phyloP scores from a whole-genome alignment of 2,797 vertebrate species.

The Scyliorhinus canicula region DNA sequence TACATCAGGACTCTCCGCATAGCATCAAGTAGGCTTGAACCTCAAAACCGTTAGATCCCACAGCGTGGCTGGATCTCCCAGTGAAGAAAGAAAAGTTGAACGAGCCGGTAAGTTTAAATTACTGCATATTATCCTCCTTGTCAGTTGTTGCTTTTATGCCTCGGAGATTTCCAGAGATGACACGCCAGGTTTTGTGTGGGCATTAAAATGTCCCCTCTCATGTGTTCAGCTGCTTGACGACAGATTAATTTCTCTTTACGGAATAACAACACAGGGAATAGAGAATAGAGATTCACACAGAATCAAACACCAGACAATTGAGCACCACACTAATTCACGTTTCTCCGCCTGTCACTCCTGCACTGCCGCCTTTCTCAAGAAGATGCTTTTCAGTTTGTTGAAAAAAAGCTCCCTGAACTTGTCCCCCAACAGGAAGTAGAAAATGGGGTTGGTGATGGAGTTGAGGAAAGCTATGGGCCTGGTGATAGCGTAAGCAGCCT shows the following conservation, averaged over 20 bases:
- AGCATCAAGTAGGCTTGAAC: too few species aligned
- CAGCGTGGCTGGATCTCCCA: too few species aligned
- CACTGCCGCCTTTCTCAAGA: conserved; percentile 12
- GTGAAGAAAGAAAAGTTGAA: too few species aligned
- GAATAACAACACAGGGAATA: not conserved
- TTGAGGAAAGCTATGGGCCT: conserved; percentile 78
- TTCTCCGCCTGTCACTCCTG: not conserved
- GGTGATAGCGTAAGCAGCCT: conserved; percentile 59
- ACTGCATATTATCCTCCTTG: too few species aligned
- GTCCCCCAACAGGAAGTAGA: conserved; percentile 85
- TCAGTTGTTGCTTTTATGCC: too few species aligned
- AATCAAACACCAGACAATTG: not conserved
- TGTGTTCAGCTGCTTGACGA: not conserved
- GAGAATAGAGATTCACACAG: not conserved
- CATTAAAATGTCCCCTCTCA: not conserved
- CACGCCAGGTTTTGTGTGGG: too few species aligned
- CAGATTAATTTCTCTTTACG: not conserved
- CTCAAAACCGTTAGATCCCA: too few species aligned
- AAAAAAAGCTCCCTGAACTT: conserved; percentile 72
- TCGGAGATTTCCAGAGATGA: too few species aligned
- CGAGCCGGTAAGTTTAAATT: too few species aligned
- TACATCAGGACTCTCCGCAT: too few species aligned
- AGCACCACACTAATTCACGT: not conserved
- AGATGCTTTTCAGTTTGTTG: conserved; percentile 49
- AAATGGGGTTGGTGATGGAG: conserved; percentile 76